These are phyloP conservation scores for Suillia variegata DNA, from an alignment of 2,888 invertebrate species.

Conservation along the genomic window DNA sequence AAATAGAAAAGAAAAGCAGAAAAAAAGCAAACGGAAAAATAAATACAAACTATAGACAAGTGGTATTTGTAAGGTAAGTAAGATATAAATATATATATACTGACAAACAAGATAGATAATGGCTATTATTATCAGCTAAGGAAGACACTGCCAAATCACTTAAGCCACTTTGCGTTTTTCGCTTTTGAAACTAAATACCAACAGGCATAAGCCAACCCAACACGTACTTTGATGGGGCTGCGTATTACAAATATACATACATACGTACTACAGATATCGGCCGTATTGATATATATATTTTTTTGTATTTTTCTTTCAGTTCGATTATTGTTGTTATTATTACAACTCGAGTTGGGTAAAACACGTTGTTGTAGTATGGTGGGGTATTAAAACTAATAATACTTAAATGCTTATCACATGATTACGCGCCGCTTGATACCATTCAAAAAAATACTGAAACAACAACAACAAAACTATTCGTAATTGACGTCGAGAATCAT, in stretches of 20 bases:
- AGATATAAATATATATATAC: background rate
- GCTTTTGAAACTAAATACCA: background rate
- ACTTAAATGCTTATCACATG: constrained; percentile 44
- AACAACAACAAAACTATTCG: constrained; percentile 25
- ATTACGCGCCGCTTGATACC: constrained; percentile 44
- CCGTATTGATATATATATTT: too few relatives aligned
- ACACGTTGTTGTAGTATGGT: background rate
- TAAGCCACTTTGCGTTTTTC: constrained; percentile 38
- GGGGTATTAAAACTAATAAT: background rate
- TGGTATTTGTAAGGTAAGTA: constrained; percentile 5
- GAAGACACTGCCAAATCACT: constrained; percentile 50
- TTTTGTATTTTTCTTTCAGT: too few relatives aligned
- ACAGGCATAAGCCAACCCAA: too few relatives aligned
- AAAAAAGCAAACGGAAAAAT: background rate
- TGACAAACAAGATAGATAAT: constrained; percentile 33
- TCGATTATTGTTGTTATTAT: background rate
- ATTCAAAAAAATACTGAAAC: constrained; percentile 42
- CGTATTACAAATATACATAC: too few relatives aligned
- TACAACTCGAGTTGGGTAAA: background rate
- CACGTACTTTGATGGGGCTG: too few relatives aligned
- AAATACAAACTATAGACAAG: background rate
- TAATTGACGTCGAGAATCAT: constrained; percentile 24
- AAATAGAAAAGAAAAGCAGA: background rate
- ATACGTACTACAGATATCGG: too few relatives aligned
- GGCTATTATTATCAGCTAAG: constrained; percentile 49